Evolutionary conservation across 1,140 invertebrate species (phyloP), one percentile per base, ranked within the genome.

Genomic region (Idris sp.): DNA sequence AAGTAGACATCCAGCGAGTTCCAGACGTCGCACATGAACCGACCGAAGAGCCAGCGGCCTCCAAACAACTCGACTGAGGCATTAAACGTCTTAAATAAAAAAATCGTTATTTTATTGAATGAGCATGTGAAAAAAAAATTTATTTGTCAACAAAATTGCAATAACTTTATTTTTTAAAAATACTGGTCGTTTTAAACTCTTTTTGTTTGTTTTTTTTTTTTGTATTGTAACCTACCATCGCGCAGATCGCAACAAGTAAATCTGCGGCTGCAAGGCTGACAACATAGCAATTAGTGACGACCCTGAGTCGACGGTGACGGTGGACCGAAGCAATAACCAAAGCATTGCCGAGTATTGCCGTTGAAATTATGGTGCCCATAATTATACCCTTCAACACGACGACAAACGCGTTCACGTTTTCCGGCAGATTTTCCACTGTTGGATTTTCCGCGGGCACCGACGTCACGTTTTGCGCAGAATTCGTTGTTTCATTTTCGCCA

Each of bases 1-100:
- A 98, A 98, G 79, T 98, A 95, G 3, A 98, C 97, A 84, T 98
- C 97, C 73, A 97, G 90, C 9, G 95, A 96, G 85, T 97, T 97
- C 91, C 95, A 98, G 65, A 98, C 90, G 87, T 98, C 95, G 89
- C 97, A 98, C 91, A 97, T 93, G 69, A 93, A 90, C 77, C 92
- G 89, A 0, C 95, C 94, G 82, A 98, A 97, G 46, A 96, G 85
- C 97, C 97, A 98, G 64, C 87, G 87, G 90, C 90, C 89, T 87
- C 91, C 92, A 15, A 92, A 93, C 2, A 97, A 82, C 80, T 95
- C 93, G 4, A 95, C 91, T 78, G 93, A 94, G 13, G 96, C 95
- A 86, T 97, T 98, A 87, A 98, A 98, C n/a, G 95, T 96, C n/a
- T n/a, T n/a, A n/a, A n/a, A n/a, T n/a, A n/a, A n/a, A n/a, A n/a